phyloP scores from a whole-genome alignment of 2,797 vertebrate genomes.

The Oophaga sylvatica region DNA sequence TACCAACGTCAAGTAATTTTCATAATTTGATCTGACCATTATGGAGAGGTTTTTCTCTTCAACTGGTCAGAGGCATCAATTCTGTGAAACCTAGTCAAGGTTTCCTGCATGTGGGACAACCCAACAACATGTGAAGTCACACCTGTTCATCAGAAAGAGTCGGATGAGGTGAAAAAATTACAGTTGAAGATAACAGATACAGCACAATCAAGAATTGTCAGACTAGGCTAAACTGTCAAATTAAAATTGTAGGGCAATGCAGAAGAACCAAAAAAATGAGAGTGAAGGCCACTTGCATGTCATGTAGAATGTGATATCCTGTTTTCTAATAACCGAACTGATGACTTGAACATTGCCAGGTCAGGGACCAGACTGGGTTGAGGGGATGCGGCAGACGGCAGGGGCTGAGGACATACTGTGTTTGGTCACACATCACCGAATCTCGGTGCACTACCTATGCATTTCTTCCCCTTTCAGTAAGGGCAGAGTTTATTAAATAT shows the following conservation, averaged over 20 bases:
- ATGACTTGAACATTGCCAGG: background rate
- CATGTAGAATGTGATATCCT: background rate
- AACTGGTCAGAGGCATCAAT: background rate
- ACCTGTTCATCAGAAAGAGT: background rate
- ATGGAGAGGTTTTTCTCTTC: too few relatives aligned
- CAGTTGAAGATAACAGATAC: background rate
- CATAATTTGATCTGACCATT: too few relatives aligned
- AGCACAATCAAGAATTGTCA: background rate
- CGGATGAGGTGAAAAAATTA: background rate
- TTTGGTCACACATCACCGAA: constrained; percentile 36
- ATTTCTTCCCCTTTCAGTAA: constrained; percentile 51
- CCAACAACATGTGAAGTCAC: background rate
- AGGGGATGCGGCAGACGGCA: background rate
- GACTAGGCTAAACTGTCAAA: too few relatives aligned
- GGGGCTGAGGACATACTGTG: constrained; percentile 6
- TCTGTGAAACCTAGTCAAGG: background rate
- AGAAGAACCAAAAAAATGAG: background rate
- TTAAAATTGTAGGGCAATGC: too few relatives aligned
- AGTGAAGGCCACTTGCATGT: background rate
- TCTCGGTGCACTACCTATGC: constrained; percentile 38
- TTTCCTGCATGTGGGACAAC: background rate
- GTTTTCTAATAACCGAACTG: background rate
- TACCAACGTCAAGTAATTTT: too few relatives aligned
- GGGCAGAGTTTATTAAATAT: constrained; percentile 50
- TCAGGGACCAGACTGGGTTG: background rate